Evolutionary conservation across 2,888 invertebrate genomes (phyloP).

Genomic region (Cataglyphis rosenhaueri): DNA sequence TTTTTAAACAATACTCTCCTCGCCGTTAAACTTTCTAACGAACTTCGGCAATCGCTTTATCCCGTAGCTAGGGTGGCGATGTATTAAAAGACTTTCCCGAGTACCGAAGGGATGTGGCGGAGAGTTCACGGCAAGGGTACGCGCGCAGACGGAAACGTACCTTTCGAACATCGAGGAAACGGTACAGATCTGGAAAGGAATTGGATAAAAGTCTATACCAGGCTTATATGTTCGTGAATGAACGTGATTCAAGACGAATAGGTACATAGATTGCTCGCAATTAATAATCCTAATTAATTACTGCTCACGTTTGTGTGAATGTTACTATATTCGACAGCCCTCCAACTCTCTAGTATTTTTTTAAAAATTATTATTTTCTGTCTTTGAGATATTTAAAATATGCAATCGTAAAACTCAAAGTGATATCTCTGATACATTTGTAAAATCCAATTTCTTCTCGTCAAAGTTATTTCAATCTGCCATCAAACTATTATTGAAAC

Average conservation of each 20-base stretch:
- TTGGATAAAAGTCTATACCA: background rate
- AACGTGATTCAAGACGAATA: background rate
- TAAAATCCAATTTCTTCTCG: background rate
- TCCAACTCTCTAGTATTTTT: background rate
- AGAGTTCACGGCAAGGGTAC: background rate
- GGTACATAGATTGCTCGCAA: background rate
- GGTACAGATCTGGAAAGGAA: slow-evolving; percentile 1
- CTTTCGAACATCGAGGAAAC: slow-evolving; percentile 17
- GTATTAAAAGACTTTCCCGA: slow-evolving; percentile 60
- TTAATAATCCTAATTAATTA: slow-evolving; percentile 15
- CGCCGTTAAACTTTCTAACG: slow-evolving; percentile 73
- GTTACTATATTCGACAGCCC: background rate
- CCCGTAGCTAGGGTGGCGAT: slow-evolving; percentile 59
- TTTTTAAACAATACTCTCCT: slow-evolving; percentile 76
- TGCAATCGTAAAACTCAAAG: background rate
- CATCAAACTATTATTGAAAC: background rate
- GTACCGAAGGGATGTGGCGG: background rate
- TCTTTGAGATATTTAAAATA: background rate
- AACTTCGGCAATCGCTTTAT: slow-evolving; percentile 76
- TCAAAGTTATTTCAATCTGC: background rate
- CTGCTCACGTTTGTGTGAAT: background rate
- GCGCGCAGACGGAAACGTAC: slow-evolving; percentile 21
- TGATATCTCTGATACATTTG: background rate
- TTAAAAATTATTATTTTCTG: background rate
- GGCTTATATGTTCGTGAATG: background rate